These are phyloP conservation scores for Psittacula echo DNA, from an alignment of 2,797 vertebrate species.

Conservation along the genomic window DNA sequence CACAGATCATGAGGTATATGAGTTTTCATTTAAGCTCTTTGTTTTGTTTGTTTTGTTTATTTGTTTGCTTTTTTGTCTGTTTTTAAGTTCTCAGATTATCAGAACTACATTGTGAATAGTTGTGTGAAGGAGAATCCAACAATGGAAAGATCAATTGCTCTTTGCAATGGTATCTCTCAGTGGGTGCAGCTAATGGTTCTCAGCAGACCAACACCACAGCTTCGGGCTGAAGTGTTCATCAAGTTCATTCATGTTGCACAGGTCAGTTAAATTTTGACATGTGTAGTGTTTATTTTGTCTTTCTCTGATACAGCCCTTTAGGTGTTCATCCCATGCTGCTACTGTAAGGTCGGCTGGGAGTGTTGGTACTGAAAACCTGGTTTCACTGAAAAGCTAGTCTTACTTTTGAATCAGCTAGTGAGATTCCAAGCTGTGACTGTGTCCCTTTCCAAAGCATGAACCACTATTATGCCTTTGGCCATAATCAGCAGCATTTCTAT, in stretches of 20 bases:
- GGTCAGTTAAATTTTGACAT: slow-evolving; percentile 76
- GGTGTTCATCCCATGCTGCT: neutral
- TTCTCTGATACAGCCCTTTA: neutral
- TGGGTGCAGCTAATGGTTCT: slow-evolving; percentile 98
- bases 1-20: neutral
- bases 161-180: slow-evolving; percentile 96
- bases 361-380: neutral
- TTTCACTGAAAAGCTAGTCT: neutral
- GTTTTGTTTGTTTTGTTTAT: neutral
- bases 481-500: neutral
- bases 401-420: neutral
- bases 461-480: neutral
- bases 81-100: slow-evolving; percentile 89
- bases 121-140: slow-evolving; percentile 94
- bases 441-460: neutral
- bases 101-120: slow-evolving; percentile 92
- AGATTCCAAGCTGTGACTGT: neutral
- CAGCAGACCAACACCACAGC: slow-evolving; percentile 93
- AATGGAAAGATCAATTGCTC: slow-evolving; percentile 93
- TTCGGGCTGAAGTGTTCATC: slow-evolving; percentile 95
- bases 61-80: neutral
- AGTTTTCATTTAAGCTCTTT: neutral
- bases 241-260: slow-evolving; percentile 96
- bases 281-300: neutral
- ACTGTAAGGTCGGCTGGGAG: neutral